These are phyloP conservation scores for Nothoprocta pentlandii DNA, from an alignment of 2,113 vertebrate species.

Conservation along the genomic window DNA sequence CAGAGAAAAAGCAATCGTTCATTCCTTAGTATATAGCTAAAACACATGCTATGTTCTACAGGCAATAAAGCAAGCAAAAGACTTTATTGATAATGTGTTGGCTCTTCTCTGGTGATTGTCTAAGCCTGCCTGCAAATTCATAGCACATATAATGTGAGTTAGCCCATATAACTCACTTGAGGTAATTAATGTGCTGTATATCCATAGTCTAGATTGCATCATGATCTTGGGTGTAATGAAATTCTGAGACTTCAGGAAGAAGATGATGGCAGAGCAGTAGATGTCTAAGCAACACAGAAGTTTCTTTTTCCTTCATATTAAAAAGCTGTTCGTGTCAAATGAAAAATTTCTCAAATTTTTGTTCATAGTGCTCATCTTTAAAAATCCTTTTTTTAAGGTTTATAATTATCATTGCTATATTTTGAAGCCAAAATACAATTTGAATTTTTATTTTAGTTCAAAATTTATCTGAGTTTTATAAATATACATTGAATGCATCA, in stretches of 20 bases:
- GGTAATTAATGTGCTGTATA: not conserved
- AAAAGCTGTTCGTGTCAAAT: not conserved
- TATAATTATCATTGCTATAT: not conserved
- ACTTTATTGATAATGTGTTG: not conserved
- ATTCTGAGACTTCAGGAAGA: not conserved
- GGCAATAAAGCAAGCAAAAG: not conserved
- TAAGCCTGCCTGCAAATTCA: not conserved
- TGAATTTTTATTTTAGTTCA: not conserved
- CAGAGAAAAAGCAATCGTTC: not conserved
- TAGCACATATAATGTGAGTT: rapidly evolving
- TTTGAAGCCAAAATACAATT: not conserved
- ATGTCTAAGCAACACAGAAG: not conserved
- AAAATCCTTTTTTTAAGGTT: not conserved
- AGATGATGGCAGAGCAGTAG: not conserved
- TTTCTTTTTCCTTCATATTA: not conserved
- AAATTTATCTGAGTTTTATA: not conserved
- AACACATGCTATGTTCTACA: not conserved
- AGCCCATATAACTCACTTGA: not conserved
- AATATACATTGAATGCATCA: not conserved
- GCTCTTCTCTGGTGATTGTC: not conserved
- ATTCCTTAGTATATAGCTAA: not conserved
- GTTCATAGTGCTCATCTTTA: not conserved
- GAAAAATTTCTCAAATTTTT: not conserved
- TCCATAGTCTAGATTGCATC: not conserved
- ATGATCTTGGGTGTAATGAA: not conserved